phyloP scores from a whole-genome alignment of 30 jellyfish, hydroid and myxozoan species.

The Nemopilema nomurai region DNA sequence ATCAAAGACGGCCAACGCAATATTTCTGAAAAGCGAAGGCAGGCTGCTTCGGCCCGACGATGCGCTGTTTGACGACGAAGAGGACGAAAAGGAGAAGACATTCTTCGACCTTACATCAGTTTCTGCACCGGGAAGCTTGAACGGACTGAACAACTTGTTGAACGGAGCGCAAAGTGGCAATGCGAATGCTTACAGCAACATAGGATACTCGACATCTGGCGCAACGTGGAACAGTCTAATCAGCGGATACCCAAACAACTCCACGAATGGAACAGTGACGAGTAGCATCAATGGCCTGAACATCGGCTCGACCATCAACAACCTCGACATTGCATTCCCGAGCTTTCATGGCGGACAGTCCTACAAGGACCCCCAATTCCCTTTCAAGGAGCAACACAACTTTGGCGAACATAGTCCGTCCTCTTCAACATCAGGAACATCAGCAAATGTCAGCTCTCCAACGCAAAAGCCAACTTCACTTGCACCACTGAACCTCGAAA shows the following conservation, averaged over 20 bases:
- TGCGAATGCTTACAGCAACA: conserved; percentile 34
- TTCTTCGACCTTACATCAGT: conserved; percentile 79
- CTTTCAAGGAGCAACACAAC: conserved; percentile 71
- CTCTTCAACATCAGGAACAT: conserved; percentile 38
- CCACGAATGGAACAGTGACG: conserved; percentile 49
- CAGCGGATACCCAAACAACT: conserved; percentile 18
- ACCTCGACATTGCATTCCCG: conserved; percentile 65
- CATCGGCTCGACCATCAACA: conserved; percentile 56
- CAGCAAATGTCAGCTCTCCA: conserved; percentile 59
- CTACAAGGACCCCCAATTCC: conserved; percentile 57
- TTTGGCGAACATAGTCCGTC: conserved; percentile 71
- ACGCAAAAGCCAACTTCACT: conserved; percentile 75
- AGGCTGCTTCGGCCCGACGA: conserved; percentile 72
- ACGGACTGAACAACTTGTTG: conserved; percentile 55
- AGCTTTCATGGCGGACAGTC: conserved; percentile 58
- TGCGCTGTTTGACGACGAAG: conserved; percentile 78
- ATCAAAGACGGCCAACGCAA: conserved; percentile 59
- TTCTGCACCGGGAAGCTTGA: conserved; percentile 42
- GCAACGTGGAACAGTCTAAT: conserved; percentile 56
- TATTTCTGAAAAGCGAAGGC: conserved; percentile 56
- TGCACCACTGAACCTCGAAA: conserved; percentile 86
- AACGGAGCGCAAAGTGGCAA: conserved; percentile 65
- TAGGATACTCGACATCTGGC: conserved; percentile 52
- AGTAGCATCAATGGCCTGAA: conserved; percentile 54
- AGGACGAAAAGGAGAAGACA: conserved; percentile 75